Evolutionary conservation across 64 coral and sea anemone species (phyloP), one percentile per base, ranked within the genome.

Genomic region (Anthopleura sola): DNA sequence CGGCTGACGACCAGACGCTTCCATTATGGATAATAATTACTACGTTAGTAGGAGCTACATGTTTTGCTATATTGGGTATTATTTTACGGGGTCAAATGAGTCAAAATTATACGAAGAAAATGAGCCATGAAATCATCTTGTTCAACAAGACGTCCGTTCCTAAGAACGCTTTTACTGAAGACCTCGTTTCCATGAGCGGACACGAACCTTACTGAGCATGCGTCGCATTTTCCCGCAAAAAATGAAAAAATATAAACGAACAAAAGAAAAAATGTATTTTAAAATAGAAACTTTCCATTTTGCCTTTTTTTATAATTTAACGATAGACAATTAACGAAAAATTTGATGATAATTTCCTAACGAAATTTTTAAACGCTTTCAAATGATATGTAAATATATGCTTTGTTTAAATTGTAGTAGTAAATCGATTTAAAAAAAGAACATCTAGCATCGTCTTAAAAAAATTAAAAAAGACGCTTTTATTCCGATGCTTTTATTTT

Each of bases 141-240:
- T 44, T 15, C 44, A 48, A 79, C 37, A 79, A 79, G 44, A 62
- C 44, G 21, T 79, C 83, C 75, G 89, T 91, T 91, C 89, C 89
- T 85, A 91, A 86, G 89, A 91, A 91, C 89, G 83, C 89, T 78
- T 86, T 86, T 34, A 68, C 31, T 55, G 74, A 23, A 11, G 58
- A 91, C 54, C 89, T 91, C 89, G 89, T 86, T 91, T 82, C 85
- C 83, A 85, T 36, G 84, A 77, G 14, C 23, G 26, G 21, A 54
- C 39, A 48, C 15, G 26, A 20, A 7, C 46, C n/a, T 56, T 38
- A 55, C 44, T 83, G 82, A 33, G 82, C 82, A 83, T 60, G 82
- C 82, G 82, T 49, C 15, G 7, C 0, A 48, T 39, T 76, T 76
- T 76, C 74, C 16, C 50, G 50, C 50, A 53, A 53, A 77, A 77